Evolutionary conservation across 1,140 invertebrate species (phyloP).

Genomic region (Drosophila arawakana): DNA sequence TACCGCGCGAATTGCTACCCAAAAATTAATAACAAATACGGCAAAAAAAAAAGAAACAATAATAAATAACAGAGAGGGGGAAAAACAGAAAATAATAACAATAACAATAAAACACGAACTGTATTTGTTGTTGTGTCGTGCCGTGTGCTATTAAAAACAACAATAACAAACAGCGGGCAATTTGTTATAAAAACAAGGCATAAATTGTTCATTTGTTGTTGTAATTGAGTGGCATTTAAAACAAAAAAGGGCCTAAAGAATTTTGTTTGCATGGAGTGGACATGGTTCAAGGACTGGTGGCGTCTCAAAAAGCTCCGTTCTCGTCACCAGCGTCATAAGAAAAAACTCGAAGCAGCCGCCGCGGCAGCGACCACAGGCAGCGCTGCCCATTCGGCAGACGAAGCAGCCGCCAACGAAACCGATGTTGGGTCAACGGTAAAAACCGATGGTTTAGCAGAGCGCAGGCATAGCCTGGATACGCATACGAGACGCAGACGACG

Average conservation of each 20-base stretch:
- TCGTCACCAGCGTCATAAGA: constrained; percentile 84
- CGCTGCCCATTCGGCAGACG: not conserved
- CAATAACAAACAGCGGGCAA: constrained; percentile 6
- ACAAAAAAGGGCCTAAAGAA: not conserved
- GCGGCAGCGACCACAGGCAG: constrained; percentile 25
- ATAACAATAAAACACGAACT: not conserved
- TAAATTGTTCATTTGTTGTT: not conserved
- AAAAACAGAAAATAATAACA: not conserved
- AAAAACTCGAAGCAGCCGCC: constrained; percentile 84
- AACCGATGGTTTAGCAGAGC: not conserved
- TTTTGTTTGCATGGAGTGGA: constrained; percentile 87
- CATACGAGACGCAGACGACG: constrained; percentile 27
- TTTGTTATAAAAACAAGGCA: constrained; percentile 1
- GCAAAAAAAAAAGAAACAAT: constrained; percentile 8
- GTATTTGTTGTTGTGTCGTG: no score
- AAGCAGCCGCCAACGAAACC: not conserved
- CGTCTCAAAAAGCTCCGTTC: constrained; percentile 88
- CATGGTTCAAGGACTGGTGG: constrained; percentile 92
- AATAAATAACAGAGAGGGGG: not conserved
- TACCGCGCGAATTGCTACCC: constrained; percentile 17
- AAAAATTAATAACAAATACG: constrained; percentile 18
- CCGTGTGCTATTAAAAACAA: constrained; percentile 31
- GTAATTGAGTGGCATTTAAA: not conserved
- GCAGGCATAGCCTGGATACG: constrained; percentile 23
- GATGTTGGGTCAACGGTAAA: not conserved